Percentiles rank a stretch among this genome's conserved stretches.
Conservation (phyloP, 2,797 vertebrate species). For the Taeniopygia guttata region DNA sequence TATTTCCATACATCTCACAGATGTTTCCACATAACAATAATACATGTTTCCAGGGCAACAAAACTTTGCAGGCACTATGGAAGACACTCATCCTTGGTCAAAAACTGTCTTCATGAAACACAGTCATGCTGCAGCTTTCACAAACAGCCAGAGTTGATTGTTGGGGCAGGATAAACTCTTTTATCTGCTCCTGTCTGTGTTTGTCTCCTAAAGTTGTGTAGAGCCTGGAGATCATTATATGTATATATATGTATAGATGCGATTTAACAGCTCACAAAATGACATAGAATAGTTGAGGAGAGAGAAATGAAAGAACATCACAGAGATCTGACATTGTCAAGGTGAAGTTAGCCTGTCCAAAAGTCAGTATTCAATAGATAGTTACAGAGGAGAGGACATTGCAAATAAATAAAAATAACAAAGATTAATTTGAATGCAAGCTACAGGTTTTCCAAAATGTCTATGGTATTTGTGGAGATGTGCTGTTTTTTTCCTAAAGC, state of each 20-base stretch:
- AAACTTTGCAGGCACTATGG: not conserved
- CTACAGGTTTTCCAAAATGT: not conserved
- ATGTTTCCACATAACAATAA: not conserved
- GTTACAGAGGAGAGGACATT: not conserved
- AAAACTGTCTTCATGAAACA: not conserved
- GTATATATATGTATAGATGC: not conserved
- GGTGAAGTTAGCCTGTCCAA: not conserved
- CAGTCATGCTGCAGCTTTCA: not conserved
- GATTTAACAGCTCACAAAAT: not conserved
- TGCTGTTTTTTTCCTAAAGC: not conserved
- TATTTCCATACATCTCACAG: not conserved
- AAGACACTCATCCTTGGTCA: not conserved
- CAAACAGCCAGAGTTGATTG: not conserved
- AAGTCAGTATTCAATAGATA: not conserved
- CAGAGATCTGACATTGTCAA: not conserved
- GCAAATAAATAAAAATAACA: not conserved
- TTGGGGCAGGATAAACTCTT: not conserved
- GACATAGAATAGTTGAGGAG: not conserved
- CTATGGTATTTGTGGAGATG: not conserved
- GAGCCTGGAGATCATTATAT: not conserved
- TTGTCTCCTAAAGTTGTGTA: not conserved
- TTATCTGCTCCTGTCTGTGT: not conserved
- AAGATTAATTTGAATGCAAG: not conserved
- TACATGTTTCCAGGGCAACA: not conserved
- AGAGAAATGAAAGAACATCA: not conserved